Evolutionary conservation across 2,888 invertebrate genomes (phyloP).

Genomic region (Amorpha juglandis): DNA sequence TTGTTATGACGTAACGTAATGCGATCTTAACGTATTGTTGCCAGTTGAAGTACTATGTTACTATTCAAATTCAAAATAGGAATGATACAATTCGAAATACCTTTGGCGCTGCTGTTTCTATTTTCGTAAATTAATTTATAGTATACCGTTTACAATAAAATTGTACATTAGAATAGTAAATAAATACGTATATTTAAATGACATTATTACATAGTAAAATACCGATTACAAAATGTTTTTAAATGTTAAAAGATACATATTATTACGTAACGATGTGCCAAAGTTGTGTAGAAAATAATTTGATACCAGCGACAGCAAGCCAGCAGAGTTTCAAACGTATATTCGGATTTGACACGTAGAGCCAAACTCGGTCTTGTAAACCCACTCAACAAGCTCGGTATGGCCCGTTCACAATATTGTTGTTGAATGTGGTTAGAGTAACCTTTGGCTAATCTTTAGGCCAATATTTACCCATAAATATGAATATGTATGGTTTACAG

Average conservation of each 20-base stretch:
- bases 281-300: neutral
- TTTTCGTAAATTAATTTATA: neutral
- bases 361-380: constrained; percentile 7
- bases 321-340: constrained; percentile 2
- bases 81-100: neutral
- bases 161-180: too few relatives aligned
- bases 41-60: neutral
- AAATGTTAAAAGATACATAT: too few relatives aligned
- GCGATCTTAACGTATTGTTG: constrained; percentile 20
- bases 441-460: neutral
- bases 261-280: neutral
- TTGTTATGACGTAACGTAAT: constrained; percentile 25
- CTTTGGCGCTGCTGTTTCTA: neutral
- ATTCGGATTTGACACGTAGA: constrained; percentile 19
- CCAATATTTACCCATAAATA: neutral
- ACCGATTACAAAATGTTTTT: too few relatives aligned
- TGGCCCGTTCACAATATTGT: neutral
- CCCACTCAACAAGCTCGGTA: constrained; percentile 14
- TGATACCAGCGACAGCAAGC: neutral
- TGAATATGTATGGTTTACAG: neutral
- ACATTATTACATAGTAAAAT: too few relatives aligned
- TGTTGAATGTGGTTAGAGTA: neutral
- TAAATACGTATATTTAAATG: too few relatives aligned
- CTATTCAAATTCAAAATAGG: neutral
- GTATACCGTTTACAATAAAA: too few relatives aligned